Evolutionary conservation across 2,888 invertebrate genomes (phyloP).

Genomic region (Drosophila histrio): DNA sequence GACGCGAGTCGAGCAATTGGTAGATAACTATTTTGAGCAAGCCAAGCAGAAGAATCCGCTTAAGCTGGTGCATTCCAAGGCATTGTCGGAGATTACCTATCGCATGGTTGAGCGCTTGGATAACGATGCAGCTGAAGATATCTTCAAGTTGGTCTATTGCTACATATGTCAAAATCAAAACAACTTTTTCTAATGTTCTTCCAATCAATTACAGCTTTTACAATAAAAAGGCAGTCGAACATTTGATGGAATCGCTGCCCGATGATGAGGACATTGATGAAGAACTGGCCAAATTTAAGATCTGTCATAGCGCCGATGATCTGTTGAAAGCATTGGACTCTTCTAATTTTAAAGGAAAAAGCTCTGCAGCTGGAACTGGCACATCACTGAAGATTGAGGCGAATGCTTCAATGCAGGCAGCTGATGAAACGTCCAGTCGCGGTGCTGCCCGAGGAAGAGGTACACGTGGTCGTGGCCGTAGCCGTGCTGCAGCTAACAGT

Average conservation of each 20-base stretch:
- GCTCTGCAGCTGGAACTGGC: neutral
- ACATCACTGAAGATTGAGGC: constrained; percentile 4
- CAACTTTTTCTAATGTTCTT: neutral
- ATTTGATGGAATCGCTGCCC: constrained; percentile 85
- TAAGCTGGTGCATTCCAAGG: constrained; percentile 89
- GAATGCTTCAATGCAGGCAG: neutral
- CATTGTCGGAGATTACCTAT: constrained; percentile 90
- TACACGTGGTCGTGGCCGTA: constrained; percentile 55
- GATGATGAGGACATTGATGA: constrained; percentile 85
- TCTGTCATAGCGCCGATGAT: constrained; percentile 71
- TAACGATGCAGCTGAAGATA: constrained; percentile 85
- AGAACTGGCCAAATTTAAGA: constrained; percentile 85
- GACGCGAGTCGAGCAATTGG: constrained; percentile 86
- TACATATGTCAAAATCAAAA: neutral
- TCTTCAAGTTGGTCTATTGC: constrained; percentile 84
- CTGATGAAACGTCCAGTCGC: constrained; percentile 19
- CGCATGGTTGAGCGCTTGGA: constrained; percentile 88
- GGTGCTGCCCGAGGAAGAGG: constrained; percentile 61
- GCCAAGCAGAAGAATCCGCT: constrained; percentile 86
- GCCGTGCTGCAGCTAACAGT: constrained; percentile 31
- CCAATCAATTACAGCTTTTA: constrained; percentile 84
- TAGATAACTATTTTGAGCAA: constrained; percentile 87
- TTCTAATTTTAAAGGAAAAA: constrained; percentile 26
- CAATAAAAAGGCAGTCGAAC: constrained; percentile 85
- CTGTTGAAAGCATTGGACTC: constrained; percentile 74